Evolutionary conservation across 1,140 invertebrate genomes (phyloP), one percentile per base, ranked within the genome.

Genomic region (Lepidostoma basale): DNA sequence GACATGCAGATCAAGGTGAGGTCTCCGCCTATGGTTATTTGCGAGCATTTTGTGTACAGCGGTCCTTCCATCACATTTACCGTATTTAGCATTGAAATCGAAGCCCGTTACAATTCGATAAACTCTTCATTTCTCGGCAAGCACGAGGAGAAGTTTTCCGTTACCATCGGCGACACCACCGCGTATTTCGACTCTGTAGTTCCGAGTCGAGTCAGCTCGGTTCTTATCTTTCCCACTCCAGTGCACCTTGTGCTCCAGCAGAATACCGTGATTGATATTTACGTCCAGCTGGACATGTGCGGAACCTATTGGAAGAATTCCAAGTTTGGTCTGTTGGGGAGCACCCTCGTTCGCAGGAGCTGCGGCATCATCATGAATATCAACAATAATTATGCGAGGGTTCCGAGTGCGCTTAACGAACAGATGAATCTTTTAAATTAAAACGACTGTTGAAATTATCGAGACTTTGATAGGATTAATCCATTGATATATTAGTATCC

Each of bases 31-130:
- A 14, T 67, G 22, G 30, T 39, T 14, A 67, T 71, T 14, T n/a
- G 26, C 12, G 69, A 71, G 39, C 39, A 71, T 9, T 71, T 71
- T 45, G 18, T 9, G 3, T 67, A 67, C 33, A 18, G 30, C 5
- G 69, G 68, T 45, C 26, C 36, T 9, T 3, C 22, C 10, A 14
- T 52, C n/a, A 2, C 16, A 9, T 30, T 67, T 16, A 30, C 64
- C 6, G 30, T 68, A 5, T 56, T 16, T 28, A 58, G 49, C 3
- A 25, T 64, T 4, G 49, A 54, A 28, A 40, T 71, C 6, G 64
- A 67, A 20, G 26, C 65, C 2, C 47, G 60, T 14, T 8, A 6
- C 16, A 71, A 71, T 60, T 18, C 30, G 8, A 45, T 36, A 18
- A 45, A 62, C 18, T 8, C 28, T 8, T 28, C 39, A 1, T 68